Base-by-base conservation (phyloP, 2,797 vertebrate species). In the Anableps anableps region DNA sequence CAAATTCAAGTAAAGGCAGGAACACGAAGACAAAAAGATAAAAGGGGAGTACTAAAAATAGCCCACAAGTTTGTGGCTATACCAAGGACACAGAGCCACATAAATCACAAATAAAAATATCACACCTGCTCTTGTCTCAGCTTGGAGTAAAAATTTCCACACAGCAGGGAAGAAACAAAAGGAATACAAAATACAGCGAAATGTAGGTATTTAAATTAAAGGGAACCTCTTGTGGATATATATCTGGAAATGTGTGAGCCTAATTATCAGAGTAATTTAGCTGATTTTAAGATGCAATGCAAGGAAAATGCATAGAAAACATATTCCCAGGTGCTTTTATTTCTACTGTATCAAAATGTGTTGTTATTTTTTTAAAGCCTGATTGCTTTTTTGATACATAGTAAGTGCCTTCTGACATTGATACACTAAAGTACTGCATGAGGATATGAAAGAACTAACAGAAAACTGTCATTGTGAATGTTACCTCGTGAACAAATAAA, bases 11-110 rank as follows among this genome's bases (percentile, higher is more conserved):
- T 47, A 43, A 47, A 80, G 29, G 41, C 41, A 47, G 50, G 73
- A 31, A 38, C 47, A 77, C n/a, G 48, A 11, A 34, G 36, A 51
- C n/a, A 72, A 75, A 68, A 62, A 80, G 50, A 71, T 13, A 47
- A 72, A 72, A 47, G 68, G n/a, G 26, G 26, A 34, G 31, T 0
- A 43, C 55, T 38, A 80, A 71, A 60, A 17, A 48, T 58, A 83
- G 78, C n/a, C 74, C 79, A 82, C 74, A 79, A 77, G 43, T 26
- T 70, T 68, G 51, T 41, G 62, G 47, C n/a, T 62, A 72, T 51
- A 82, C 38, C 85, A 82, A 81, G 79, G 80, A 77, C 79, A 80
- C 74, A 86, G 75, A 88, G 80, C 75, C 60, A 47, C 74, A 88
- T 85, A 60, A 81, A 91, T 82, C 74, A 79, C 29, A 76, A 17